Conservation (phyloP, 2,888 invertebrate species). For the Oligia strigilis region DNA sequence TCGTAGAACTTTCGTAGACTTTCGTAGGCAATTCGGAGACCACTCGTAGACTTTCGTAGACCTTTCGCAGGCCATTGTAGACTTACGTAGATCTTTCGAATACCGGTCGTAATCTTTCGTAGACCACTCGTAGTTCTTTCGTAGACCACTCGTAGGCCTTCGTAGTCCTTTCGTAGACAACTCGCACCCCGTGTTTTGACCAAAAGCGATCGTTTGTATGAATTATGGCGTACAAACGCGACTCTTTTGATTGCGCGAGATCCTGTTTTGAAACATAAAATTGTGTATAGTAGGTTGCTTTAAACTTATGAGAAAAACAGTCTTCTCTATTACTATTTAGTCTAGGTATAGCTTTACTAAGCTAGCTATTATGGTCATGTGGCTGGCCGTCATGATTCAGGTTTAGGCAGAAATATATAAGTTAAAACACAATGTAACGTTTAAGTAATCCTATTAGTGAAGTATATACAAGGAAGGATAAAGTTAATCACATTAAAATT, state of each 20-base stretch:
- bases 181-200: neutral
- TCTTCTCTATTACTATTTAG: neutral
- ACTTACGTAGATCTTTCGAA: neutral
- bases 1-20: conserved; percentile 20
- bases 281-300: neutral
- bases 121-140: neutral
- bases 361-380: neutral
- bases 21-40: neutral
- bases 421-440: conserved; percentile 13
- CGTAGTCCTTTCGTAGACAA: neutral
- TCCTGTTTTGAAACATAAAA: neutral
- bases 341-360: neutral
- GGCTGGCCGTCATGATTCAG: neutral
- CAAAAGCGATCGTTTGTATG: neutral
- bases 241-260: neutral
- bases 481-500: conserved; percentile 32
- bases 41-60: neutral
- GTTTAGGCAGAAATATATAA: neutral
- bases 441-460: conserved; percentile 33
- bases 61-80: neutral
- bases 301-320: no score
- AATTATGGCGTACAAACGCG: neutral
- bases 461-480: neutral
- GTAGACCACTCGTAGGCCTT: neutral
- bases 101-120: neutral